These are phyloP conservation scores for Ylistrum balloti DNA, from an alignment of 1,140 invertebrate species.

Conservation along the genomic window DNA sequence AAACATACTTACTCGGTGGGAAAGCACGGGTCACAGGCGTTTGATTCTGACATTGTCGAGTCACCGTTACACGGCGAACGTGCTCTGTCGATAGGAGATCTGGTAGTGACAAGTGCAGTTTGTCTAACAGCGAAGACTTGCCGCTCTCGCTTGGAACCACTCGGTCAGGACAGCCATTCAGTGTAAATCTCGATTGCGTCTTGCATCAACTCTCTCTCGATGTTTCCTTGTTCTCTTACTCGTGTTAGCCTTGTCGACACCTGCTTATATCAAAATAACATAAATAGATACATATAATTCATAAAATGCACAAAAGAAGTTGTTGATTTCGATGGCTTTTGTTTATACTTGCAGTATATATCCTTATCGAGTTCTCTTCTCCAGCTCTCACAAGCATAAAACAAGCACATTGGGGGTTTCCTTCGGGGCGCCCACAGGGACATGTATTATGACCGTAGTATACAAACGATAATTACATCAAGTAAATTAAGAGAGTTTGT, in stretches of 20 bases:
- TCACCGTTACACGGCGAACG: neutral
- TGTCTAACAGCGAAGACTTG: conserved; percentile 3
- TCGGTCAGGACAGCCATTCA: conserved; percentile 6
- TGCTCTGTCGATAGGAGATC: neutral
- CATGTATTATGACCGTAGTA: neutral
- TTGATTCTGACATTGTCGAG: neutral
- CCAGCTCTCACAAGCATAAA: conserved; percentile 37
- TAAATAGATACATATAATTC: conserved; percentile 6
- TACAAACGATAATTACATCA: no score
- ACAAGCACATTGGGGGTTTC: conserved; percentile 37
- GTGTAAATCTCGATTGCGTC: neutral
- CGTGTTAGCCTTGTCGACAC: neutral
- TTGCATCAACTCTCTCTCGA: conserved; percentile 7
- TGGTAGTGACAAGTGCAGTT: neutral
- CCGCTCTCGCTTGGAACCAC: neutral
- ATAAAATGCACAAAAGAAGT: neutral
- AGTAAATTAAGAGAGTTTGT: no score
- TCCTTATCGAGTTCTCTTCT: conserved; percentile 20
- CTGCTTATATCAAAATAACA: conserved; percentile 23
- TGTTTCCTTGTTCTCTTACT: neutral
- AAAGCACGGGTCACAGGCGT: neutral
- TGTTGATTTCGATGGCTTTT: neutral
- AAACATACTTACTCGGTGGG: conserved; percentile 14
- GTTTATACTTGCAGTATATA: conserved; percentile 21
- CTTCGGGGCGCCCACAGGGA: neutral